These are phyloP conservation scores for Stegostoma tigrinum DNA, from an alignment of 2,113 vertebrate species.

Conservation along the genomic window DNA sequence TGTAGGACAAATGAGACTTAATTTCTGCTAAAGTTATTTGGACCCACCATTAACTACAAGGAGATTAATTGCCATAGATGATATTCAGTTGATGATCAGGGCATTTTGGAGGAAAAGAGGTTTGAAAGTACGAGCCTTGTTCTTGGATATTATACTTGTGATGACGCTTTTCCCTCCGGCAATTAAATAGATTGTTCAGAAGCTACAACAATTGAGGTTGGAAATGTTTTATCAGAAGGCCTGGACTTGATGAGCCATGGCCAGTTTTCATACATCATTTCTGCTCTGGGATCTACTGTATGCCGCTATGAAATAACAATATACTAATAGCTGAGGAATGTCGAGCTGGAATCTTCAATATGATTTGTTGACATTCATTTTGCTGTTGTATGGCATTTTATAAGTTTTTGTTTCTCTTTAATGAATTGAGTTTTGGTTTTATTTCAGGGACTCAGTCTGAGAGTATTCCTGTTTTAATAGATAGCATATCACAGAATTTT, in stretches of 20 bases:
- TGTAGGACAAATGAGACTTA: neutral
- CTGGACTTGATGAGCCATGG: neutral
- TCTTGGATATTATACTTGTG: neutral
- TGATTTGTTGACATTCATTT: neutral
- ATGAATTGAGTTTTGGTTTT: neutral
- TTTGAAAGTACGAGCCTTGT: neutral
- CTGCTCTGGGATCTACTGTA: neutral
- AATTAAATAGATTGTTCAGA: neutral
- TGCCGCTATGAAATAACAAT: neutral
- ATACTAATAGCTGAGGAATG: neutral
- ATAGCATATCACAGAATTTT: neutral
- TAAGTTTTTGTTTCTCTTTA: neutral
- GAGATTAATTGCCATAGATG: neutral
- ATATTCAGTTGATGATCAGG: neutral
- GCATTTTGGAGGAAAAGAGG: neutral
- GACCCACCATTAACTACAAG: neutral
- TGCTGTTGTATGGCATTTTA: neutral
- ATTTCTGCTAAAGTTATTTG: neutral
- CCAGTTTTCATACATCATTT: neutral
- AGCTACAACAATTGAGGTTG: neutral
- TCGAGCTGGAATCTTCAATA: neutral
- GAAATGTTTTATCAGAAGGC: neutral
- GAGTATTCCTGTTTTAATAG: neutral
- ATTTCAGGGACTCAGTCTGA: neutral
- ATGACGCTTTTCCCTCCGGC: neutral